Evolutionary conservation across 2,888 invertebrate species (phyloP).

Genomic region (Cyrtodaria siliqua): DNA sequence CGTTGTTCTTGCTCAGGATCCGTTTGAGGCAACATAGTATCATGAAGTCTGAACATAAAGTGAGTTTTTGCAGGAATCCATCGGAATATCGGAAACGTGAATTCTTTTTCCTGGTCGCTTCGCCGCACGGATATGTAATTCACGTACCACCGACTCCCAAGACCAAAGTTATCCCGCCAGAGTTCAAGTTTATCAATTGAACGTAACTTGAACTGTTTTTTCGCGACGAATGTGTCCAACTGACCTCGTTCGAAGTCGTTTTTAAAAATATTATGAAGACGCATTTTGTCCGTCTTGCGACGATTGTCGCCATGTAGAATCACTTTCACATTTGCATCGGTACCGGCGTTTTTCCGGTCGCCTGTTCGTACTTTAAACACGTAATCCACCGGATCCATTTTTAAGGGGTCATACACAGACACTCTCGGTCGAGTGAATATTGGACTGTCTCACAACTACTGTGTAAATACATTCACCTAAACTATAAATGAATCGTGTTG

Average conservation of each 20-base stretch:
- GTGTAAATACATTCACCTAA: no score
- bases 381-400: constrained; percentile 60
- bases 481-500: no score
- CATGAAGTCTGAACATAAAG: constrained; percentile 85
- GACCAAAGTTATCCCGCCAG: constrained; percentile 84
- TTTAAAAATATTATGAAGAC: constrained; percentile 83
- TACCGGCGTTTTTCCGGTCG: constrained; percentile 85
- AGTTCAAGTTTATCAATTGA: constrained; percentile 82
- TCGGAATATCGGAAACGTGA: constrained; percentile 85
- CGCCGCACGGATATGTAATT: constrained; percentile 82
- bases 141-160: constrained; percentile 85
- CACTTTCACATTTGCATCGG: constrained; percentile 86
- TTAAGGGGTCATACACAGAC: no score
- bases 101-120: constrained; percentile 72
- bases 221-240: constrained; percentile 74
- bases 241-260: constrained; percentile 82
- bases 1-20: constrained; percentile 85
- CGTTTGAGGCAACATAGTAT: constrained; percentile 85
- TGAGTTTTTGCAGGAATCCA: constrained; percentile 85
- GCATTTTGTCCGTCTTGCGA: constrained; percentile 79
- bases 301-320: constrained; percentile 85
- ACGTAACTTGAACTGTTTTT: constrained; percentile 61
- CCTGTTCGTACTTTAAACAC: constrained; percentile 86
- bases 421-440: no score
- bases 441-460: no score